phyloP scores from a whole-genome alignment of 2,888 invertebrate genomes.

The Thymelicus acteon region DNA sequence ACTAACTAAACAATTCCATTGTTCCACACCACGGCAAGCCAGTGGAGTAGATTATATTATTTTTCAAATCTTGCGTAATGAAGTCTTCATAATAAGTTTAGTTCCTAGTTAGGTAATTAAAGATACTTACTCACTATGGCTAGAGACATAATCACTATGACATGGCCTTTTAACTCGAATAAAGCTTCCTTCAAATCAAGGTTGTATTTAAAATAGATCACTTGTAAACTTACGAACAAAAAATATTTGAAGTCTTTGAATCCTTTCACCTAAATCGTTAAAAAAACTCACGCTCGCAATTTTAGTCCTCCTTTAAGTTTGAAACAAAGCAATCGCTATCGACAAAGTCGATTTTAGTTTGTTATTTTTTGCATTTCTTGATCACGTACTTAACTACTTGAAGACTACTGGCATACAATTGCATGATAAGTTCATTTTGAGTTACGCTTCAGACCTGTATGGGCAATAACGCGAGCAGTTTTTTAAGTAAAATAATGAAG shows the following conservation, averaged over 20 bases:
- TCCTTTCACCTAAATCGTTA: conserved; percentile 47
- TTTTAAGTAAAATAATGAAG: conserved; percentile 31
- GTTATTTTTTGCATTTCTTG: conserved; percentile 65
- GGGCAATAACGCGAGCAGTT: conserved; percentile 23
- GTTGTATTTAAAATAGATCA: conserved; percentile 35
- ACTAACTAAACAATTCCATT: conserved; percentile 9
- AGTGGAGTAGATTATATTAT: not conserved
- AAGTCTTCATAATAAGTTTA: not conserved
- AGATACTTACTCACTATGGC: not conserved
- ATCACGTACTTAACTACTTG: conserved; percentile 39
- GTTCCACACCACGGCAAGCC: conserved; percentile 15
- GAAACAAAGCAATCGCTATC: conserved; percentile 57
- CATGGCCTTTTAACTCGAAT: not conserved
- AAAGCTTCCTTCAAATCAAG: conserved; percentile 42
- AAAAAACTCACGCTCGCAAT: conserved; percentile 47
- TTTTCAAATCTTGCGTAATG: conserved; percentile 12
- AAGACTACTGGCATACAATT: conserved; percentile 58
- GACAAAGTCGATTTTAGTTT: conserved; percentile 50
- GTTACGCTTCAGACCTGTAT: conserved; percentile 51
- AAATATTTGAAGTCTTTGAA: conserved; percentile 37
- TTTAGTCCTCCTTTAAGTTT: conserved; percentile 45
- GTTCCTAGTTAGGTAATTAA: not conserved
- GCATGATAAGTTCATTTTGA: conserved; percentile 67
- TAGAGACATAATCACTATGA: conserved; percentile 6
- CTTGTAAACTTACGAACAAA: conserved; percentile 29